phyloP scores from a whole-genome alignment of 2,113 vertebrate genomes.

The Antechinus flavipes region DNA sequence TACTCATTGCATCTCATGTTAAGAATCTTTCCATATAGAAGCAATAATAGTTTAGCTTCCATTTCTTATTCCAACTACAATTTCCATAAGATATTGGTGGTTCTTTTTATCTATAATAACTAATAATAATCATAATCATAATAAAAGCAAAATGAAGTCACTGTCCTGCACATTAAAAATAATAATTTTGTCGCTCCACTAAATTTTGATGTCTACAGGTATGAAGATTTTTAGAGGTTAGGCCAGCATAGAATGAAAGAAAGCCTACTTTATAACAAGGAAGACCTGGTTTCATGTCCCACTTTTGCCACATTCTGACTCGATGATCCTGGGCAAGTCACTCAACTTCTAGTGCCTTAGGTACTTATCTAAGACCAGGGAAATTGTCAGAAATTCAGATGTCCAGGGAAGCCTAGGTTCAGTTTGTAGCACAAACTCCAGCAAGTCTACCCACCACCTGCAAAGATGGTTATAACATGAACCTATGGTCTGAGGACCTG shows the following conservation, averaged over 20 bases:
- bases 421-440: background rate
- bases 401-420: background rate
- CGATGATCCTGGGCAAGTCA: background rate
- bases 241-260: background rate
- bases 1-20: conserved; percentile 17
- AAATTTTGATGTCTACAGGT: background rate
- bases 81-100: conserved; percentile 43
- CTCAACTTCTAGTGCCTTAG: background rate
- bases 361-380: background rate
- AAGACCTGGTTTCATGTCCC: background rate
- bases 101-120: conserved; percentile 39
- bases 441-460: background rate
- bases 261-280: background rate
- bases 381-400: background rate
- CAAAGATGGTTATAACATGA: background rate
- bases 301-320: background rate
- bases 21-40: conserved; percentile 28
- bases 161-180: background rate
- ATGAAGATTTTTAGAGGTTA: background rate
- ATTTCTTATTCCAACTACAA: conserved; percentile 30
- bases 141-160: conserved; percentile 29
- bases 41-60: background rate
- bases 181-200: background rate
- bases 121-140: conserved; percentile 4
- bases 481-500: background rate